Evolutionary conservation across 1,140 invertebrate genomes (phyloP), one percentile per base, ranked within the genome.

Genomic region (Lordiphosa collinella): DNA sequence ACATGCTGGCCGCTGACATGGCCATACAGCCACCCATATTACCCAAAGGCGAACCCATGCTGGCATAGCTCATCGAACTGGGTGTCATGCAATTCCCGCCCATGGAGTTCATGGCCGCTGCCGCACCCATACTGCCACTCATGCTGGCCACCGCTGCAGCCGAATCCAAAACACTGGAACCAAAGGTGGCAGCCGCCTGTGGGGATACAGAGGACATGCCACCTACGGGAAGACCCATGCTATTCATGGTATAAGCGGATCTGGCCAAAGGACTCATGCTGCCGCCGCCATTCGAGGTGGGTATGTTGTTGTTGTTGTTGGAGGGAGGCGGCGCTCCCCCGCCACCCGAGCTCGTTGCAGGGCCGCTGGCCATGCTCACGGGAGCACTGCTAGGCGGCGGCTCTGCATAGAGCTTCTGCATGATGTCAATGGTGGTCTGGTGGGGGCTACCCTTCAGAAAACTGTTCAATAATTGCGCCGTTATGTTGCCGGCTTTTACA

Each of bases 1-100:
- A 85, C 88, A 79, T 91, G 18, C 91, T 90, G 89, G 92, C 89
- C 53, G 63, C 87, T 59, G 66, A 91, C 89, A 55, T 89, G 48
- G 90, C 92, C 58, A 93, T 93, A 65, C 93, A 93, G 9, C 93
- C 92, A 50, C 93, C 92, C 92, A 95, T 95, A 68, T 92, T 92
- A 54, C 92, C 91, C 80, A 94, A 92, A 68, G 94, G 94, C 36
- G 93, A 93, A 2, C 92, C 91, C 43, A 93, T 92, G 18, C 92
- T 91, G n/a, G 90, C 90, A 88, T 93, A 94, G 64, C 92, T 92
- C 89, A 93, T 92, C 54, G 91, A 91, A n/a, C 92, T 90, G 46
- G 92, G 91, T 46, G 91, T 91, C 92, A 93, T 93, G 74, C 92
- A 93, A 70, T 92, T 93, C 52, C 92, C 90, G 74, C 92, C 91